Base-by-base conservation (phyloP, 1,140 invertebrate genomes). In the Batillaria attramentaria region DNA sequence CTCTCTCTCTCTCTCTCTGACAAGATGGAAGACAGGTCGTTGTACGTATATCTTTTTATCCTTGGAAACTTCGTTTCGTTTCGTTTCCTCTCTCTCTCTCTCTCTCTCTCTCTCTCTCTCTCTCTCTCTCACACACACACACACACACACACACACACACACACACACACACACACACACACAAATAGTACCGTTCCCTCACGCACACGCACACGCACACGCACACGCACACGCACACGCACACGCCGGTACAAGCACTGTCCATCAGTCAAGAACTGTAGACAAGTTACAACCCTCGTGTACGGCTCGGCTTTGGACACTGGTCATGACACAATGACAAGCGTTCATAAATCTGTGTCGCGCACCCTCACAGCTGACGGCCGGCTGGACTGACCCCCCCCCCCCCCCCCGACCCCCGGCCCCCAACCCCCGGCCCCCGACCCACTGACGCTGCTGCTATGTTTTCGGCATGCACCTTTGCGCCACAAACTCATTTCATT, bases 1-100 rank as follows among this genome's bases (percentile, higher is more conserved):
- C 66, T 41, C 66, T 41, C 66, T 69, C 66, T 69, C 66, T 69
- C 66, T 41, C 66, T 41, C 39, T 69, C 35, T 69, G n/a, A n/a
- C n/a, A n/a, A n/a, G n/a, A n/a, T n/a, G n/a, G n/a, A n/a, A n/a
- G n/a, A n/a, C 66, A 24, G 8, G 37, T 69, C 66, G 39, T 41
- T 69, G 37, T 69, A 35, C n/a, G 37, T 69, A 35, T 69, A 35
- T 69, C 37, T 41, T 41, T 41, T 41, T 3, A 0, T 41, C 37
- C 42, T 41, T 69, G 37, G 39, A 35, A 41, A 31, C 1, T 24
- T 3, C 65, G 1, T 41, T 69, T 5, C 28, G 13, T 20, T 1
- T n/a, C 66, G 24, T n/a, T n/a, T 35, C 37, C 62, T 37, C 62
- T 66, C 62, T 66, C 31, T 66, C 28, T 35, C 62, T 66, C 62